Evolutionary conservation across 2,113 vertebrate species (phyloP), one percentile per base, ranked within the genome.

Genomic region (Ceyx margarethae): DNA sequence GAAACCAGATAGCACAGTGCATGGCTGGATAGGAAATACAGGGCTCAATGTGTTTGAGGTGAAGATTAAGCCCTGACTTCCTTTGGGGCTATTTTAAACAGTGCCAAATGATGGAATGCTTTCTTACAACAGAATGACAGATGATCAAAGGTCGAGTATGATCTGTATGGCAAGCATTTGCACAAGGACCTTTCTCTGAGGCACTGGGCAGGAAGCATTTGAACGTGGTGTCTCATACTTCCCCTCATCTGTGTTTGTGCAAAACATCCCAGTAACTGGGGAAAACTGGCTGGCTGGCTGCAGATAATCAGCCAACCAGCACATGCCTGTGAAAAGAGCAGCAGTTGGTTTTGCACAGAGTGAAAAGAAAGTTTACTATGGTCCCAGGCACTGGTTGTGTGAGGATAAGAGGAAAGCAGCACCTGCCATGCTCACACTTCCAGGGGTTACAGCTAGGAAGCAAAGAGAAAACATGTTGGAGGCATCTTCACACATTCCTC

Each of bases 61-160:
- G 94, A 90, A 98, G 97, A 97, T 97, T 98, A 98, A 97, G 96
- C 95, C 97, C 95, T 85, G 76, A 97, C 98, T 98, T 98, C 98
- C 98, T 98, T 48, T 94, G 78, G 71, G 81, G 96, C 97, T 98
- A 98, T 98, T 98, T 98, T 97, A 96, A 96, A 96, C 51, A 12
- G 96, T 96, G 95, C 96, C 96, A 97, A 97, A 97, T 77, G 97
- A 97, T 96, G 96, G 95, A 94, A 95, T 96, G 96, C 96, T 96
- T 92, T 96, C 96, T 97, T 96, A 96, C 95, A 96, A 90, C 96
- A 91, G 94, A 97, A 97, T 90, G 96, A 97, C 97, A 97, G 94
- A 96, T 95, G 97, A 98, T 97, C 97, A 97, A 97, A 97, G 97
- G 95, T 88, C 37, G 40, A 96, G 76, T 85, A 97, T 85, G 95